Conservation (phyloP, 2,888 invertebrate species). For the Vanessa cardui region DNA sequence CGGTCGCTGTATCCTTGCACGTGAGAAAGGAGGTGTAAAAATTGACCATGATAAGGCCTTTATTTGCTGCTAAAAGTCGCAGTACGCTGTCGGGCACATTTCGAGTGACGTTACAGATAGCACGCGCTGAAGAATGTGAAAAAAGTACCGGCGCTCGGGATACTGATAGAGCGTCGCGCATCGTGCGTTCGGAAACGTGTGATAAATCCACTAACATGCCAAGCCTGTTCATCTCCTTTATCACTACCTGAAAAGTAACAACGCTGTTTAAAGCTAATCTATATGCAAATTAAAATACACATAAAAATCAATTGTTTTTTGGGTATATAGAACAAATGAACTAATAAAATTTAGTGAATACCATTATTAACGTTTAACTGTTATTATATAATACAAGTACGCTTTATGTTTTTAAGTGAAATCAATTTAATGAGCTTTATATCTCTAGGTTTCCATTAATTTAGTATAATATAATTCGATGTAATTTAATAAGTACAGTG, state of each 20-base stretch:
- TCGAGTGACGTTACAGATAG: slow-evolving; percentile 90
- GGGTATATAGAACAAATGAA: too few species aligned
- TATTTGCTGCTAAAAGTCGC: slow-evolving; percentile 87
- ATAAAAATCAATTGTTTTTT: too few species aligned
- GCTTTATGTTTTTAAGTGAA: too few species aligned
- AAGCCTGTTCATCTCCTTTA: slow-evolving; percentile 94
- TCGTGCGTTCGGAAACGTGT: slow-evolving; percentile 91
- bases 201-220: slow-evolving; percentile 94
- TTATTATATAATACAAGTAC: too few species aligned
- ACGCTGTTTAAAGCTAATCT: not conserved
- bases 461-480: too few species aligned
- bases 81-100: slow-evolving; percentile 92
- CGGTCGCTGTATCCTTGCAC: slow-evolving; percentile 88
- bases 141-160: slow-evolving; percentile 93
- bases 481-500: too few species aligned
- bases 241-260: slow-evolving; percentile 84
- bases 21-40: slow-evolving; percentile 91
- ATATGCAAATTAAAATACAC: not conserved
- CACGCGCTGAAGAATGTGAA: slow-evolving; percentile 92
- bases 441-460: too few species aligned
- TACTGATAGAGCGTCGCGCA: slow-evolving; percentile 89
- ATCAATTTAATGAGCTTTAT: too few species aligned
- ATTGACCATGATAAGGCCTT: slow-evolving; percentile 93
- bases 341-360: too few species aligned
- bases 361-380: too few species aligned